These are phyloP conservation scores for Bombus vancouverensis DNA, from an alignment of 1,140 invertebrate species.

Conservation along the genomic window DNA sequence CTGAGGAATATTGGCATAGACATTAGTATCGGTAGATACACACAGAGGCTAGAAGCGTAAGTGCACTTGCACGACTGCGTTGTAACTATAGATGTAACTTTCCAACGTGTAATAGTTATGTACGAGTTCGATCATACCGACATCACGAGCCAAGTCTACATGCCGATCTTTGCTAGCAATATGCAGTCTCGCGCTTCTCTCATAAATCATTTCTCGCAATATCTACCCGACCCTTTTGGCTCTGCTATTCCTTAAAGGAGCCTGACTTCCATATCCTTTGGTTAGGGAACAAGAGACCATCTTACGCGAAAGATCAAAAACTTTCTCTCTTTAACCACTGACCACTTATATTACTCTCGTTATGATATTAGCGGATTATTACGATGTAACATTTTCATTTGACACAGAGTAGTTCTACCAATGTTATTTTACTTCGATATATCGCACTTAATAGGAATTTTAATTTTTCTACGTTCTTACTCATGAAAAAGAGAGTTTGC, in stretches of 20 bases:
- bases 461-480: not conserved
- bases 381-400: too few relatives aligned
- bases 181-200: slow-evolving; percentile 74
- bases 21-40: slow-evolving; percentile 72
- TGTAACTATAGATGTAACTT: not conserved
- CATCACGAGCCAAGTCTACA: slow-evolving; percentile 17
- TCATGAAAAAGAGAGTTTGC: not conserved
- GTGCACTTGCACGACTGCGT: not conserved
- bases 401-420: too few relatives aligned
- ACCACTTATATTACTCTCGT: not conserved
- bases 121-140: slow-evolving; percentile 38
- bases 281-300: slow-evolving; percentile 24
- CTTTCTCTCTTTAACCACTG: not conserved
- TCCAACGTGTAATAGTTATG: slow-evolving; percentile 5
- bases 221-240: slow-evolving; percentile 73
- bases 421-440: too few relatives aligned
- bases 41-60: slow-evolving; percentile 10
- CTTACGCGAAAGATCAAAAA: not conserved
- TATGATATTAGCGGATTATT: not conserved
- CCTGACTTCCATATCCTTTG: slow-evolving; percentile 66
- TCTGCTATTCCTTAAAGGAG: slow-evolving; percentile 63
- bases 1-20: slow-evolving; percentile 70
- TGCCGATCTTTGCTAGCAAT: slow-evolving; percentile 73
- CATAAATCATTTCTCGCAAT: slow-evolving; percentile 81
- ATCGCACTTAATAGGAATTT: too few relatives aligned